Conservation (phyloP, 2,113 vertebrate species). For the Procavia capensis region DNA sequence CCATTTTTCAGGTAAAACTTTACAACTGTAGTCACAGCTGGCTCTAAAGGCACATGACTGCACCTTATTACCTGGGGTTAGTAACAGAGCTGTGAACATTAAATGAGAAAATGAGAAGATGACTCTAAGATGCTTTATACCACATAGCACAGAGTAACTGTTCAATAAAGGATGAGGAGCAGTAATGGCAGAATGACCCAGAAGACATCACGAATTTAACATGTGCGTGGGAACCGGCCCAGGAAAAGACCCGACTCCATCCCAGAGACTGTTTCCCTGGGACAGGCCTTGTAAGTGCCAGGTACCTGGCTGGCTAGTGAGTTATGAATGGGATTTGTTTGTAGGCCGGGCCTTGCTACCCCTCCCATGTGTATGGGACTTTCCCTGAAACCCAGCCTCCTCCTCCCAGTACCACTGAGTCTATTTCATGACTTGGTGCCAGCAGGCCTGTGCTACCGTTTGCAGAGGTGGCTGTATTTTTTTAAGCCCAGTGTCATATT, state of each 20-base stretch:
- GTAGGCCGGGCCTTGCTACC: accelerated
- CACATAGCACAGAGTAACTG: background rate
- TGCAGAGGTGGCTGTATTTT: background rate
- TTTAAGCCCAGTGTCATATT: background rate
- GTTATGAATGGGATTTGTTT: background rate
- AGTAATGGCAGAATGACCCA: accelerated
- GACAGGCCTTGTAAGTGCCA: background rate
- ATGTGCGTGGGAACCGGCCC: background rate
- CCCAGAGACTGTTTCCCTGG: background rate
- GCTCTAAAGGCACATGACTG: background rate
- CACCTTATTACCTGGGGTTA: background rate
- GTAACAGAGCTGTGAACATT: background rate
- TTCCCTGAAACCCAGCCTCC: background rate
- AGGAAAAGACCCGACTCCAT: accelerated
- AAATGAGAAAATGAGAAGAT: accelerated
- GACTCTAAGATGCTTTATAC: background rate
- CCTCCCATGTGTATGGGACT: accelerated
- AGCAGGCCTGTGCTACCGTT: background rate
- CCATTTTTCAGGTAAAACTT: no score
- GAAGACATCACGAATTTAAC: accelerated
- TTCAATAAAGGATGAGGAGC: accelerated
- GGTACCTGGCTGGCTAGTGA: background rate
- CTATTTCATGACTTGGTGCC: background rate
- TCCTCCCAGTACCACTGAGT: no score
- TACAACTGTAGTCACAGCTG: background rate